phyloP scores from a whole-genome alignment of 1,140 invertebrate species.

The Bilobella aurantiaca region DNA sequence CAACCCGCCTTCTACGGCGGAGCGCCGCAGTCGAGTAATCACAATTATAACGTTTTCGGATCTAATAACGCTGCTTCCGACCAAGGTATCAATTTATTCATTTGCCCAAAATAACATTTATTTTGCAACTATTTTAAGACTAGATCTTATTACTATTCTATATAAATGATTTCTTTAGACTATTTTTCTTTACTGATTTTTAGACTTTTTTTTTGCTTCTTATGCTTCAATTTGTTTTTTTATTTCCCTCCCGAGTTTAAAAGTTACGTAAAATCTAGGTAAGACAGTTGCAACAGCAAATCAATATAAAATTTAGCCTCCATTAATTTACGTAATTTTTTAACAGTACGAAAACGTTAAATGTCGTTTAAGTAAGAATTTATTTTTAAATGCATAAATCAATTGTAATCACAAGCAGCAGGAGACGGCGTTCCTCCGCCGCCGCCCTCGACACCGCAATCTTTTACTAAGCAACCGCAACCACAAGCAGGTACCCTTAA shows the following conservation, averaged over 20 bases:
- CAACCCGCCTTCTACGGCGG: constrained; percentile 24
- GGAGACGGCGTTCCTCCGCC: constrained; percentile 27
- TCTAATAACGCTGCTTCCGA: constrained; percentile 31
- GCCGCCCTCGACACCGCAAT: constrained; percentile 35
- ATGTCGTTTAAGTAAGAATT: too few relatives aligned
- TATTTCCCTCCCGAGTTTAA: too few relatives aligned
- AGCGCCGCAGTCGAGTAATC: constrained; percentile 19
- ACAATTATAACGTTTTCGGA: constrained; percentile 32
- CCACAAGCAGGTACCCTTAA: constrained; percentile 33
- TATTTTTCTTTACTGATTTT: not conserved
- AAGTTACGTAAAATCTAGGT: too few relatives aligned
- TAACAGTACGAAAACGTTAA: too few relatives aligned
- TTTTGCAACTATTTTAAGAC: too few relatives aligned
- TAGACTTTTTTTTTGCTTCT: not conserved
- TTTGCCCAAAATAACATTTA: too few relatives aligned
- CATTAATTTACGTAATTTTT: too few relatives aligned
- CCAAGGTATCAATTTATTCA: constrained; percentile 27
- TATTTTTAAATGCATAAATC: too few relatives aligned
- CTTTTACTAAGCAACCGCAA: constrained; percentile 34
- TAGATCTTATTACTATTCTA: too few relatives aligned
- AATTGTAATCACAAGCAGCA: too few relatives aligned
- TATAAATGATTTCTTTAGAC: not conserved
- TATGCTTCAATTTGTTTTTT: not conserved
- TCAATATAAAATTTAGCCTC: too few relatives aligned
- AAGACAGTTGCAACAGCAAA: too few relatives aligned